Base-by-base conservation (phyloP, 2,888 invertebrate species). In the Oligia latruncula region DNA sequence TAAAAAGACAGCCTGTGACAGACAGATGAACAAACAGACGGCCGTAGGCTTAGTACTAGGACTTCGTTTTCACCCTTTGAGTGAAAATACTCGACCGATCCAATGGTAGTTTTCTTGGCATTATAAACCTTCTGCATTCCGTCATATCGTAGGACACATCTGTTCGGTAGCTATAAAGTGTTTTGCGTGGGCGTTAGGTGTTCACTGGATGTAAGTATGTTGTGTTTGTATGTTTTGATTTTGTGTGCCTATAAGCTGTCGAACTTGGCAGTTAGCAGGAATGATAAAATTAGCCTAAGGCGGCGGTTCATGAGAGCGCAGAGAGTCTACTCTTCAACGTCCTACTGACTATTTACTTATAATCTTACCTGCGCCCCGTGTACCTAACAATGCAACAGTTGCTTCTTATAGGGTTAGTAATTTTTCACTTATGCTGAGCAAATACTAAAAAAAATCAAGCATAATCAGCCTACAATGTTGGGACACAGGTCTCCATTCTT, bases 171-270 rank as follows among this genome's bases (percentile, higher is more conserved):
- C 72, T 58, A 60, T 83, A 55, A 86, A 87, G 74, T 75, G 74
- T 75, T 83, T 66, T 68, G 70, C 64, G 87, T 83, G 66, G 85
- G 87, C 68, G 74, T 79, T 66, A 83, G 62, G 46, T 77, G 74
- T 79, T 86, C 74, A 58, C 87, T 66, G 70, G 73, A 75, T 77
- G 46, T 40, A 40, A 5, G 40, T 67, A 49, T 66, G 70, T 71
- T 73, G 66, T 70, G 60, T 74, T 78, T 60, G 79, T 71, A n/a
- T 74, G 67, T 77, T 79, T 67, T 75, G 66, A 66, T 86, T 83
- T 83, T 66, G 52, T 66, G 49, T 83, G 75, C 40, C 20, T 67
- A 35, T 43, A 29, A 35, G 40, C 64, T 71, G n/a, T 67, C 17
- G n/a, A 15, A 35, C 72, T 43, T 64, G 40, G 11, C 58, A 58